Evolutionary conservation across 2,888 invertebrate species (phyloP), one percentile per base, ranked within the genome.

Genomic region (Seira sanloemensis): DNA sequence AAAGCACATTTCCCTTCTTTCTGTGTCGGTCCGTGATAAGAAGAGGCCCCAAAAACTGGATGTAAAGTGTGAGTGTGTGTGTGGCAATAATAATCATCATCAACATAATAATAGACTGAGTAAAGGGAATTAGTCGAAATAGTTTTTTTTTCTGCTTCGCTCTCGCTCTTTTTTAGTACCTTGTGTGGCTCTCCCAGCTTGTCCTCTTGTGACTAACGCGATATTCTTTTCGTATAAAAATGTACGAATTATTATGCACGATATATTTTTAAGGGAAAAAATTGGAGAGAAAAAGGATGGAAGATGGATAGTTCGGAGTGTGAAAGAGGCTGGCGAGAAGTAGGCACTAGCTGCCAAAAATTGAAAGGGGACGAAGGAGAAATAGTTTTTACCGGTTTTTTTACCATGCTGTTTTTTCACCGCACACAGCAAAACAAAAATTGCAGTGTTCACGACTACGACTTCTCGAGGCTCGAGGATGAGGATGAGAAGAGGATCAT

Each of bases 21-120:
- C 12, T 62, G 62, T 62, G 82, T 76, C 82, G 77, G 82, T 77
- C 72, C 69, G 26, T 82, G 81, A 81, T 75, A 81, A 67, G 79
- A 79, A 68, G 23, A 76, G 80, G 76, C 68, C 81, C 71, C n/a
- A n/a, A 76, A 76, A 81, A 81, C 81, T 81, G 75, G 81, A 81
- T 81, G 81, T 81, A 81, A 81, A 81, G 81, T 81, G 81, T 81
- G 74, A 75, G 81, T 81, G 81, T 81, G 81, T 81, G 81, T 81
- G 81, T 81, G 81, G 82, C 72, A 77, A 82, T 76, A 82, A 77
- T 77, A 72, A 82, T 76, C 82, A 82, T 82, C 82, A 82, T 82
- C 82, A 76, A 66, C 77, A 77, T 82, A 82, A 82, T 82, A 82
- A 82, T 72, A 82, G 76, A 76, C 72, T 37, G 82, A 71, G 65